A percentile compares a stretch with the other conserved stretches of the same genome.
These are phyloP conservation scores for Eristalis intricaria DNA, from an alignment of 2,888 invertebrate species.

Conservation along the genomic window DNA sequence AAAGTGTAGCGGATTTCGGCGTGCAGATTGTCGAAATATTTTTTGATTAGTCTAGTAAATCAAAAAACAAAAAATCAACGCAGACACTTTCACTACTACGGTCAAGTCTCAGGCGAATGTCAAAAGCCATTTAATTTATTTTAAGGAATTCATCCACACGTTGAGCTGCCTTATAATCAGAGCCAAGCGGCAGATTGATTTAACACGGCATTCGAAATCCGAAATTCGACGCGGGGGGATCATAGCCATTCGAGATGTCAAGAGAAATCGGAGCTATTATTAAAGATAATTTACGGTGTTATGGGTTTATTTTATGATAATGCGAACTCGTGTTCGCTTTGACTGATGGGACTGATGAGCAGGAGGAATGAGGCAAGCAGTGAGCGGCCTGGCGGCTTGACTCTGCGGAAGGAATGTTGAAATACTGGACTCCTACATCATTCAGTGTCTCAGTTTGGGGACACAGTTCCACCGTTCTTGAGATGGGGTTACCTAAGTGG, in stretches of 20 bases:
- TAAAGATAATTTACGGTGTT: not conserved
- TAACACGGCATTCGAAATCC: not conserved
- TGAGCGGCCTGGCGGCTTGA: not conserved
- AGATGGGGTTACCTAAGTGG: not conserved
- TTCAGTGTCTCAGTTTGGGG: not conserved
- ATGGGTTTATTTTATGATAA: not conserved
- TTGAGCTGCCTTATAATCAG: not conserved
- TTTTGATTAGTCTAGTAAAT: no score
- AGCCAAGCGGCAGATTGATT: not conserved
- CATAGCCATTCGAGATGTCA: not conserved
- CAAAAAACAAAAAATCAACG: not conserved
- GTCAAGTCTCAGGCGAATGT: not conserved
- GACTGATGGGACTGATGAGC: not conserved
- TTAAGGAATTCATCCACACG: not conserved
- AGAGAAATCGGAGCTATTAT: constrained; percentile 3
- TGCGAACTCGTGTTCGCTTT: not conserved
- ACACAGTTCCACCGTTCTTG: not conserved
- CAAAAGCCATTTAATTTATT: not conserved
- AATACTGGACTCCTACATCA: not conserved
- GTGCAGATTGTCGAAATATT: no score
- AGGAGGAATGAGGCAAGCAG: not conserved
- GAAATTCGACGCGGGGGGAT: not conserved
- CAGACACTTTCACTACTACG: not conserved
- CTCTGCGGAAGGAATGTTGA: not conserved
- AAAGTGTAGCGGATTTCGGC: no score